Evolutionary conservation across 2,888 invertebrate genomes (phyloP).

Genomic region (Pachymerium ferrugineum): DNA sequence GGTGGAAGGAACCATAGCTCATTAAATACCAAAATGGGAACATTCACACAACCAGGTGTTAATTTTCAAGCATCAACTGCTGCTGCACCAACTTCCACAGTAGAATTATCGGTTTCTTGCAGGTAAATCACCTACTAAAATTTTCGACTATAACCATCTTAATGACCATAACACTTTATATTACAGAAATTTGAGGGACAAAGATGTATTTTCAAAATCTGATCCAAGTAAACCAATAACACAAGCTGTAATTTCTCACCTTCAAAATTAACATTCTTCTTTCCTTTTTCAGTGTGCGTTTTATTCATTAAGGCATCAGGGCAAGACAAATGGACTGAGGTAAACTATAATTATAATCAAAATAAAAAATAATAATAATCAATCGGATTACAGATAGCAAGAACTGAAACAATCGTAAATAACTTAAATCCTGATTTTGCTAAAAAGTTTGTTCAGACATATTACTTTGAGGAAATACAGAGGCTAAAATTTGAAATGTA

Average conservation of each 20-base stretch:
- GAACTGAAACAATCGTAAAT: slow-evolving; percentile 52
- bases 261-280: background rate
- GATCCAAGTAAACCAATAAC: slow-evolving; percentile 45
- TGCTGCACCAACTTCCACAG: slow-evolving; percentile 16
- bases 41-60: no score
- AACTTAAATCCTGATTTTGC: slow-evolving; percentile 54
- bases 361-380: background rate
- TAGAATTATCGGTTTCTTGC: slow-evolving; percentile 34
- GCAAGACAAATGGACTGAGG: slow-evolving; percentile 45
- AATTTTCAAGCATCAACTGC: slow-evolving; percentile 20
- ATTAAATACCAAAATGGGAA: no score
- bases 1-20: no score
- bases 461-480: slow-evolving; percentile 57
- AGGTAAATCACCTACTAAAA: slow-evolving; percentile 28
- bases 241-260: background rate
- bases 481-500: slow-evolving; percentile 52
- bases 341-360: background rate
- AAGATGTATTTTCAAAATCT: slow-evolving; percentile 50
- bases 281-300: slow-evolving; percentile 39
- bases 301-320: slow-evolving; percentile 47
- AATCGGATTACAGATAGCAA: slow-evolving; percentile 39
- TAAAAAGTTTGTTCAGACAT: slow-evolving; percentile 53
- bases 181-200: slow-evolving; percentile 45
- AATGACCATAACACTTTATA: slow-evolving; percentile 40
- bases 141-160: background rate